Evolutionary conservation across 1,140 invertebrate genomes (phyloP).

Genomic region (Andricus grossulariae): DNA sequence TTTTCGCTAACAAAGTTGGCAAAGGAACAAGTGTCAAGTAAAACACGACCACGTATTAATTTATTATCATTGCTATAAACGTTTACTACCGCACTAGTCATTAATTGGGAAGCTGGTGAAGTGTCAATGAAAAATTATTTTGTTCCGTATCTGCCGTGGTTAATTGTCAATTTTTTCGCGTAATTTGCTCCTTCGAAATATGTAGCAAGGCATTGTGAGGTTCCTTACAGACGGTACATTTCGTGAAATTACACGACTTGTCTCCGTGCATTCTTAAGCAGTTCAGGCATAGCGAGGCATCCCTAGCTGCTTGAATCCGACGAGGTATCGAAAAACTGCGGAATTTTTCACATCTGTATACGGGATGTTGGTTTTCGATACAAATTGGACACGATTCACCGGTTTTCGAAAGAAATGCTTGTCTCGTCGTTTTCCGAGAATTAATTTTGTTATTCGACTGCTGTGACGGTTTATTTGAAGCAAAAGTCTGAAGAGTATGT

Average conservation of each 20-base stretch:
- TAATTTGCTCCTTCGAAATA: not conserved
- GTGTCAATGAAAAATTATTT: too few relatives aligned
- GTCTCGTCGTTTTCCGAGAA: not conserved
- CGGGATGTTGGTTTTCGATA: not conserved
- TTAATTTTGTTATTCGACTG: too few relatives aligned
- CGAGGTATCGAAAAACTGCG: not conserved
- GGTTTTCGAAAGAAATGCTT: not conserved
- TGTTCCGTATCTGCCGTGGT: too few relatives aligned
- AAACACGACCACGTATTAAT: too few relatives aligned
- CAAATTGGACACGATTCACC: not conserved
- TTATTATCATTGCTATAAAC: too few relatives aligned
- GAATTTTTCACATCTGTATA: not conserved
- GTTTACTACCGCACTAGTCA: too few relatives aligned
- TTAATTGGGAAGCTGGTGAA: too few relatives aligned
- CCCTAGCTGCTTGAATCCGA: not conserved
- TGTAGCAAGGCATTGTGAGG: not conserved
- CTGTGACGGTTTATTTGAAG: too few relatives aligned
- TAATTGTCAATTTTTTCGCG: too few relatives aligned
- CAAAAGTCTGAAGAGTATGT: too few relatives aligned
- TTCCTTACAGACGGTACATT: conserved; percentile 24
- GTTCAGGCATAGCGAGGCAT: not conserved
- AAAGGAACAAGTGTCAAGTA: too few relatives aligned
- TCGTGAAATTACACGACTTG: conserved; percentile 29
- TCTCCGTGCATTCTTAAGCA: conserved; percentile 8
- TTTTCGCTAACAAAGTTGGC: too few relatives aligned